phyloP scores from a whole-genome alignment of 2,113 vertebrate species.

The Charadrius vociferus region DNA sequence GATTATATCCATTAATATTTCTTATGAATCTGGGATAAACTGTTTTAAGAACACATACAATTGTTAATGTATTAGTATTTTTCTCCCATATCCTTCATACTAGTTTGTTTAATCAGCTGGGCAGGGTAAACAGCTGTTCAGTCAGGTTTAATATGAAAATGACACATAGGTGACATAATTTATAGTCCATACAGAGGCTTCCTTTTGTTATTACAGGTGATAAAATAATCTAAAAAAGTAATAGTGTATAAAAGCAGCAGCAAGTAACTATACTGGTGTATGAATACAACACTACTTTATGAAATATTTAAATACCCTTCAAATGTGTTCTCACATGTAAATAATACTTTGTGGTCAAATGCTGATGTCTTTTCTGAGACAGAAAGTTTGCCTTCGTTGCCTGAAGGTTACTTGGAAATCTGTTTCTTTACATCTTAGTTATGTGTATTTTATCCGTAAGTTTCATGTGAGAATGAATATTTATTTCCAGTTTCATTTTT shows the following conservation, averaged over 20 bases:
- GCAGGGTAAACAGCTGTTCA: neutral
- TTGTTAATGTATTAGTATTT: neutral
- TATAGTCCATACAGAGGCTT: neutral
- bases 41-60: neutral
- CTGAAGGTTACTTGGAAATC: neutral
- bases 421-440: rapidly evolving
- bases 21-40: neutral
- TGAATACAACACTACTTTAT: neutral
- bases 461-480: neutral
- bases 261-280: neutral
- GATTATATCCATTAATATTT: neutral
- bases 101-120: neutral
- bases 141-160: neutral
- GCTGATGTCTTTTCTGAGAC: neutral
- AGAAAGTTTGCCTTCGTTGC: neutral
- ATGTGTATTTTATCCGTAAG: neutral
- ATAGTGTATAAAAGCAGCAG: neutral
- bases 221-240: neutral
- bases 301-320: neutral
- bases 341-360: neutral
- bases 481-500: neutral
- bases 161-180: neutral
- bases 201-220: neutral
- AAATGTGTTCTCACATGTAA: neutral
- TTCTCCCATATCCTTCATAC: neutral